These are phyloP conservation scores for Diadromus collaris DNA, from an alignment of 2,888 invertebrate genomes.

Conservation along the genomic window DNA sequence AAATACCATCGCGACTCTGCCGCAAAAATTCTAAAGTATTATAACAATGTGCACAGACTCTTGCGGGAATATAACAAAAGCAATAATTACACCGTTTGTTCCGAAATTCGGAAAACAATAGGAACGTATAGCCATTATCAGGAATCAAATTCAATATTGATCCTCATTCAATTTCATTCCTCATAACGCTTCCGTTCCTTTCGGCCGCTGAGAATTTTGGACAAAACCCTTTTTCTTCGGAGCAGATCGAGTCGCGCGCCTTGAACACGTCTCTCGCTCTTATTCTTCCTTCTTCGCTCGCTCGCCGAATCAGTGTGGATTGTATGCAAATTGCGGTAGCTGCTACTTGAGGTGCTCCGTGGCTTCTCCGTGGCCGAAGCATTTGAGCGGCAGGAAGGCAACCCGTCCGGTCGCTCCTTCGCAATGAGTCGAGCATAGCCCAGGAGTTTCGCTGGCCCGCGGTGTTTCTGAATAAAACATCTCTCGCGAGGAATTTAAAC, in stretches of 20 bases:
- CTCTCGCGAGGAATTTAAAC: slow-evolving; percentile 76
- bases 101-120: neutral
- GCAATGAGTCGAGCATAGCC: slow-evolving; percentile 46
- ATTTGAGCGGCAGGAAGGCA: slow-evolving; percentile 69
- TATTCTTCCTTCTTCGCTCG: slow-evolving; percentile 41
- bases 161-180: neutral
- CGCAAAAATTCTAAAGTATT: slow-evolving; percentile 14
- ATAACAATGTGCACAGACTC: slow-evolving; percentile 21
- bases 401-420: slow-evolving; percentile 46
- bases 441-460: slow-evolving; percentile 69
- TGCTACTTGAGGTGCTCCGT: slow-evolving; percentile 75
- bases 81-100: neutral
- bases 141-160: neutral
- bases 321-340: slow-evolving; percentile 79
- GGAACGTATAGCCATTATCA: neutral
- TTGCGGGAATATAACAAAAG: slow-evolving; percentile 7
- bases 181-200: neutral
- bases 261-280: slow-evolving; percentile 7
- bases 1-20: slow-evolving; percentile 34
- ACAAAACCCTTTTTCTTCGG: neutral
- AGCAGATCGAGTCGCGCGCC: slow-evolving; percentile 11
- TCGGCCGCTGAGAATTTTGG: neutral
- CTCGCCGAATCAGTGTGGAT: slow-evolving; percentile 68
- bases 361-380: slow-evolving; percentile 54
- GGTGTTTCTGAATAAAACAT: slow-evolving; percentile 79